Evolutionary conservation across 2,113 vertebrate species (phyloP).

Genomic region (Platanista minor): DNA sequence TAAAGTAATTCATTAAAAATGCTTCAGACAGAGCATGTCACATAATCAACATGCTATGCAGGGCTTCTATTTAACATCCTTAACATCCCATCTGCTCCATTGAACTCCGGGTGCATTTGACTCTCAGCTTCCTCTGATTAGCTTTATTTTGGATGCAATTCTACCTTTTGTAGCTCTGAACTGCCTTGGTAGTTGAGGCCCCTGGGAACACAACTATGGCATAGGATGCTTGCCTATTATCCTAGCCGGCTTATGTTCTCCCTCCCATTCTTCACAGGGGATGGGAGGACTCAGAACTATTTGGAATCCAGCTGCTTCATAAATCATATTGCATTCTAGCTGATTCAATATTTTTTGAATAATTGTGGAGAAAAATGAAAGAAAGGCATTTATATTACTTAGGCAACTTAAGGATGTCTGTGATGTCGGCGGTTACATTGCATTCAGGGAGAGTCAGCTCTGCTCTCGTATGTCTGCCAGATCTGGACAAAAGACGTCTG

Average conservation of each 20-base stretch:
- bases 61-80: neutral
- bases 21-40: neutral
- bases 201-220: neutral
- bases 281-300: neutral
- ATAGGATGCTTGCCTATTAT: neutral
- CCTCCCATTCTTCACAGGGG: neutral
- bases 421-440: neutral
- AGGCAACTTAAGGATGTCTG: neutral
- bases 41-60: neutral
- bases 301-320: slow-evolving; percentile 44
- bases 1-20: neutral
- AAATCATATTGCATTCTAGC: slow-evolving; percentile 50
- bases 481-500: slow-evolving; percentile 57
- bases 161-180: neutral
- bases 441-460: neutral
- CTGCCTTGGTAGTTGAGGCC: neutral
- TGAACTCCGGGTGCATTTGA: slow-evolving; percentile 3
- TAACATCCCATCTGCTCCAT: neutral
- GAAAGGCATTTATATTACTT: slow-evolving; percentile 42
- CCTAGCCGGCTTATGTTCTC: neutral
- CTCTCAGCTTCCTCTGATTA: neutral
- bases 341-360: slow-evolving; percentile 43
- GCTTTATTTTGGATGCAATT: neutral
- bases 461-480: slow-evolving; percentile 20
- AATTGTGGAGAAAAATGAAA: slow-evolving; percentile 40